Evolutionary conservation across 1,140 invertebrate species (phyloP).

Genomic region (Drosophila trapezifrons): DNA sequence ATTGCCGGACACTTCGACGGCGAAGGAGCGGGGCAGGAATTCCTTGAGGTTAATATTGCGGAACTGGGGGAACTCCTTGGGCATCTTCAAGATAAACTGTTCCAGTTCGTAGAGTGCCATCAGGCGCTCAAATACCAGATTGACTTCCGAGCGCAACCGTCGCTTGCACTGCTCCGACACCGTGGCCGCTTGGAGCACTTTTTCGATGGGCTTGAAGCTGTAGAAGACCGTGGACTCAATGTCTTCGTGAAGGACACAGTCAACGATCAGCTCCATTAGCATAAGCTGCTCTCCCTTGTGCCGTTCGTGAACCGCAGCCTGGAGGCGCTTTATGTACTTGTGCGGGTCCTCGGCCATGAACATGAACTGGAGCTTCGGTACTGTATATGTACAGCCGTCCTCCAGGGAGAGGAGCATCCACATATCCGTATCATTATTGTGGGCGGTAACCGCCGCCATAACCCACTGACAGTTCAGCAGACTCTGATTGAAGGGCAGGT

Average conservation of each 20-base stretch:
- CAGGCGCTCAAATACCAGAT: conserved; percentile 73
- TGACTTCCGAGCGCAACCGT: conserved; percentile 63
- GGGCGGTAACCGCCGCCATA: conserved; percentile 55
- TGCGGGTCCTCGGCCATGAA: conserved; percentile 78
- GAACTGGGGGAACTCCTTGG: conserved; percentile 76
- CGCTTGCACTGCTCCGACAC: conserved; percentile 60
- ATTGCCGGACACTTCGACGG: conserved; percentile 30
- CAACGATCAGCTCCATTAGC: conserved; percentile 77
- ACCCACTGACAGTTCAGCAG: conserved; percentile 70
- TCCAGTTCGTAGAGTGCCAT: conserved; percentile 79
- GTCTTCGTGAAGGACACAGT: conserved; percentile 75
- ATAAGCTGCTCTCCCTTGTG: conserved; percentile 70
- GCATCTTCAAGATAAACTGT: conserved; percentile 71
- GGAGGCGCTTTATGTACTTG: conserved; percentile 64
- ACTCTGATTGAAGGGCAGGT: conserved; percentile 60
- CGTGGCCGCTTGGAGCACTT: conserved; percentile 31
- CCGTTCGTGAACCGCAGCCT: conserved; percentile 60
- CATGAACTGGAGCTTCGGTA: conserved; percentile 79
- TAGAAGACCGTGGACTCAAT: conserved; percentile 60
- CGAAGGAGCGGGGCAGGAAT: conserved; percentile 54
- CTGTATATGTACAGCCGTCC: conserved; percentile 61
- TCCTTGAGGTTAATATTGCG: conserved; percentile 55
- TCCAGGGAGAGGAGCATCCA: conserved; percentile 63
- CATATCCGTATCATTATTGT: conserved; percentile 44
- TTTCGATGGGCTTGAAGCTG: conserved; percentile 66